Conservation (phyloP, 2,797 vertebrate species). For the Sebastes steindachneri region DNA sequence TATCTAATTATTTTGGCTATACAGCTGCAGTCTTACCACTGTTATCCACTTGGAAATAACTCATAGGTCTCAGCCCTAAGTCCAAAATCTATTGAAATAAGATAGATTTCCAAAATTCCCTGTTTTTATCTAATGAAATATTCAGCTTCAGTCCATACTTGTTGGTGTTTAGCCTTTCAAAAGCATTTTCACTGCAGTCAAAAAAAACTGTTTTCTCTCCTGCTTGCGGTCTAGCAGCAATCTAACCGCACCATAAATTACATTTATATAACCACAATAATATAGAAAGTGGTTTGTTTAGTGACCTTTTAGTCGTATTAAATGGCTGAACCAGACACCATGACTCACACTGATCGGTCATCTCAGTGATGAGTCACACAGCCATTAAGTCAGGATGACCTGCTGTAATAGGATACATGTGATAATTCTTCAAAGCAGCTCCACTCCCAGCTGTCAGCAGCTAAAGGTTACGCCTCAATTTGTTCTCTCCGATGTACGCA, state of each 20-base stretch:
- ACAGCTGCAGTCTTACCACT: neutral
- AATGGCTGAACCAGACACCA: neutral
- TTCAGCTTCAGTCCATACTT: no score
- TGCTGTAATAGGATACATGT: neutral
- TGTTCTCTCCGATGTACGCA: neutral
- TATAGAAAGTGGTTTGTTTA: neutral
- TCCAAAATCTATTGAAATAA: no score
- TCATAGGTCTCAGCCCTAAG: neutral
- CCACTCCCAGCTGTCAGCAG: neutral
- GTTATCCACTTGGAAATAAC: neutral
- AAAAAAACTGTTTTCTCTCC: no score
- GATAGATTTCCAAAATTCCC: no score
- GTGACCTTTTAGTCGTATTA: slow-evolving; percentile 21
- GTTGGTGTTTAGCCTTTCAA: no score
- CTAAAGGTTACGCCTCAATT: slow-evolving; percentile 16
- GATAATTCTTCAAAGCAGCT: neutral
- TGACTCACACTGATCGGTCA: neutral
- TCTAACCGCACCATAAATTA: neutral
- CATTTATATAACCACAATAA: neutral
- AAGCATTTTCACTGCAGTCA: no score
- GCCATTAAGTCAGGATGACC: slow-evolving; percentile 1
- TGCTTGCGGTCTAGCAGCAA: no score
- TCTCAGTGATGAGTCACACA: slow-evolving; percentile 3
- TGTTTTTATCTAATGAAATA: no score
- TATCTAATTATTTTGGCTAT: neutral